Percentiles rank a stretch among this genome's conserved stretches.
These are phyloP conservation scores for Syngnathoides biaculeatus DNA, from an alignment of 2,113 vertebrate species.

Conservation along the genomic window DNA sequence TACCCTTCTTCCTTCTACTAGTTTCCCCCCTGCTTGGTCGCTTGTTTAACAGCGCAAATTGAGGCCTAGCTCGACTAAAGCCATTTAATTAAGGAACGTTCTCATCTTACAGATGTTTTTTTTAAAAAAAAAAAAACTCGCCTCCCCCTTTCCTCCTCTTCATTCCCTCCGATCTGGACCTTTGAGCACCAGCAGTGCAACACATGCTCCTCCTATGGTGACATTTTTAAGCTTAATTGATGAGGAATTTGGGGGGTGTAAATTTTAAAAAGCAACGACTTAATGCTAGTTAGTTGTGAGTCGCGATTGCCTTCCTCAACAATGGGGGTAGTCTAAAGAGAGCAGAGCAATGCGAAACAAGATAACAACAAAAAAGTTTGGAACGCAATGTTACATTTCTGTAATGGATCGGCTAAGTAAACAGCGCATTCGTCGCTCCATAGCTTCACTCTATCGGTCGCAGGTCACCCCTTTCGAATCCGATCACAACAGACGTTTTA, in stretches of 20 bases:
- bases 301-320: conserved; percentile 50
- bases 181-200: conserved; percentile 43
- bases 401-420: conserved; percentile 48
- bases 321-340: conserved; percentile 56
- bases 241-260: conserved; percentile 34
- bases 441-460: conserved; percentile 38
- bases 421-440: conserved; percentile 42
- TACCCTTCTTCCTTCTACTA: conserved; percentile 63
- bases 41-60: conserved; percentile 65
- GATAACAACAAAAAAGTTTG: conserved; percentile 68
- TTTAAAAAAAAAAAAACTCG: conserved; percentile 68
- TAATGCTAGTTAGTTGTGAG: conserved; percentile 46
- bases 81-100: conserved; percentile 78
- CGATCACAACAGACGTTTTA: conserved; percentile 65
- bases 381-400: conserved; percentile 69
- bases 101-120: conserved; percentile 72
- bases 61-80: conserved; percentile 75
- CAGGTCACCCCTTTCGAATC: conserved; percentile 33
- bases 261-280: conserved; percentile 33
- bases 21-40: conserved; percentile 30
- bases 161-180: conserved; percentile 41
- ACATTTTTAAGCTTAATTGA: conserved; percentile 66
- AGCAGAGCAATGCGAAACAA: conserved; percentile 47
- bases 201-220: conserved; percentile 56
- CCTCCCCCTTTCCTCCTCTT: conserved; percentile 44